These are phyloP conservation scores for Caenorhabditis auriculariae DNA, from an alignment of 2,888 invertebrate species.

Conservation along the genomic window DNA sequence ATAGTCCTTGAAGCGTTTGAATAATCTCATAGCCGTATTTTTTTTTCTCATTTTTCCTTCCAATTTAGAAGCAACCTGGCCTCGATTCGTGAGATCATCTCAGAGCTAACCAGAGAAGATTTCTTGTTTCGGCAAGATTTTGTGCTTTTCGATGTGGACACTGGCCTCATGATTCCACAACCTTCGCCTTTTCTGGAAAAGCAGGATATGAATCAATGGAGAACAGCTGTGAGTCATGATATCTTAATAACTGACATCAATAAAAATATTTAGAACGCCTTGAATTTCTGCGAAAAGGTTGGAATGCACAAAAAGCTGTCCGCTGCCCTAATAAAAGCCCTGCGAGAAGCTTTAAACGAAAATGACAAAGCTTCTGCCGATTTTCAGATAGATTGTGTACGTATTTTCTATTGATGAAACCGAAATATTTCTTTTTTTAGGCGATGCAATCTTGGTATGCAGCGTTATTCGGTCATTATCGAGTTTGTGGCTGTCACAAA, in stretches of 20 bases:
- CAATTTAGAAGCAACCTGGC: not conserved
- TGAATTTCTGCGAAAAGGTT: slow-evolving; percentile 8
- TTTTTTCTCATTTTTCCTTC: not conserved
- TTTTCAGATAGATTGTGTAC: slow-evolving; percentile 10
- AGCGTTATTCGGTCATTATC: slow-evolving; percentile 47
- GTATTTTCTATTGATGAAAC: not conserved
- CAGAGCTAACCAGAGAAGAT: not conserved
- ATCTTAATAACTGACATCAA: not conserved
- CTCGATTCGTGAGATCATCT: not conserved
- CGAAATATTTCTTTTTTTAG: slow-evolving; percentile 6
- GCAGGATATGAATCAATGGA: not conserved
- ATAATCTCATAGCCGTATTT: not conserved
- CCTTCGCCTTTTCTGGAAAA: slow-evolving; percentile 4
- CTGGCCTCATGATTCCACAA: slow-evolving; percentile 17
- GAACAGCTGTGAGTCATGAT: slow-evolving; percentile 1
- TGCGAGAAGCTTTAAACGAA: slow-evolving; percentile 4
- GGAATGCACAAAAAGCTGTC: slow-evolving; percentile 9
- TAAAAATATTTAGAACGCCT: slow-evolving; percentile 1
- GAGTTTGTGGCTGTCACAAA: slow-evolving; percentile 3
- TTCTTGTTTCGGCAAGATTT: slow-evolving; percentile 17
- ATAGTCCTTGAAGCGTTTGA: not conserved
- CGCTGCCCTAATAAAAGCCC: slow-evolving; percentile 4
- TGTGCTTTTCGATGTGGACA: slow-evolving; percentile 23
- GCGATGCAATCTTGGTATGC: slow-evolving; percentile 47
- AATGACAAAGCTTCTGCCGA: slow-evolving; percentile 7